Evolutionary conservation across 2,797 vertebrate genomes (phyloP).

Genomic region (Acrossocheilus wenchowensis): DNA sequence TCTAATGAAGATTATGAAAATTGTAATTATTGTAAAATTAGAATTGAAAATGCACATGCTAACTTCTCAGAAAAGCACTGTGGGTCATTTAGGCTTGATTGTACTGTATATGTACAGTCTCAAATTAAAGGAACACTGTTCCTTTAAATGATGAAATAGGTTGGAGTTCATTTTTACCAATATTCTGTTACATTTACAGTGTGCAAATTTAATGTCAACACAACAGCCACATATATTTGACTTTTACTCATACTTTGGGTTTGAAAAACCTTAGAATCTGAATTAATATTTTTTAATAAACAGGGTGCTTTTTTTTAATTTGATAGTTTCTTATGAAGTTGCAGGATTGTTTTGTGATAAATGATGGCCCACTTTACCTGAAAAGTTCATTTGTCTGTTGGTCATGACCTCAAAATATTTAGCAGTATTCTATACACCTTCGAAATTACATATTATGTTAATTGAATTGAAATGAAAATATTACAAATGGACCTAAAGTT

Average conservation of each 20-base stretch:
- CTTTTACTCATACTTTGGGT: background rate
- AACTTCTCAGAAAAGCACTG: no score
- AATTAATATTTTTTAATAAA: background rate
- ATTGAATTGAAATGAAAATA: background rate
- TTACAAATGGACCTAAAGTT: background rate
- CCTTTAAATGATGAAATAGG: no score
- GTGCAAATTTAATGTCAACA: background rate
- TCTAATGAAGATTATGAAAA: background rate
- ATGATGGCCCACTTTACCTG: no score
- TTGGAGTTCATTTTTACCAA: background rate
- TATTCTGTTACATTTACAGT: background rate
- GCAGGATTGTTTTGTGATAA: no score
- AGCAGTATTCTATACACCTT: no score
- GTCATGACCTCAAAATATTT: no score
- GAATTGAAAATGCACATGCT: no score
- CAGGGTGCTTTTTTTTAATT: no score
- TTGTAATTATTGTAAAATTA: no score
- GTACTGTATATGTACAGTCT: background rate
- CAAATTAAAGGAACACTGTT: background rate
- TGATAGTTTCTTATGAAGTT: no score
- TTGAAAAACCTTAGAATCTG: background rate
- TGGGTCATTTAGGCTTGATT: no score
- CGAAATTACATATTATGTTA: background rate
- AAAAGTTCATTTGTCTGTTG: no score
- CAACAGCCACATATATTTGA: background rate